Conservation (phyloP, 2,797 vertebrate genomes). For the Poeciliopsis paucimaculata region DNA sequence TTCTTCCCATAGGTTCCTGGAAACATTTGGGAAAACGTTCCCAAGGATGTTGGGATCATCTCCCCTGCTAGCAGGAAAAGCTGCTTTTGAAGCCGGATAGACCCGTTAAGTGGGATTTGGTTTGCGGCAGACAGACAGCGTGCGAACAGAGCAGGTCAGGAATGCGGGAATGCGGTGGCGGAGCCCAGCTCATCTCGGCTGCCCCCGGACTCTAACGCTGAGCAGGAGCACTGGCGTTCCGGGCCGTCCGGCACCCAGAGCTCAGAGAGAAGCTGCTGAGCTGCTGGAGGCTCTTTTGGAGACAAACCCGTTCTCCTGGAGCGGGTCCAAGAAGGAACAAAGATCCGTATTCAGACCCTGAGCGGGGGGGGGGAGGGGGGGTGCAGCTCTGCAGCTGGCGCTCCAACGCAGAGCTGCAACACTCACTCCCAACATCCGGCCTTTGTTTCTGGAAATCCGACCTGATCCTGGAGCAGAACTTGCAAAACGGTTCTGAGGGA, state of each 20-base stretch:
- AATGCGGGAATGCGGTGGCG: conserved; percentile 69
- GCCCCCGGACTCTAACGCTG: conserved; percentile 34
- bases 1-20: not conserved
- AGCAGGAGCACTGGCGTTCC: conserved; percentile 14
- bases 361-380: conserved; percentile 67
- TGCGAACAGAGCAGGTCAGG: conserved; percentile 57
- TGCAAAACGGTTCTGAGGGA: not conserved
- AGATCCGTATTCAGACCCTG: conserved; percentile 74
- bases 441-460: conserved; percentile 22
- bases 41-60: conserved; percentile 54
- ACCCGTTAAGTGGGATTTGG: conserved; percentile 55
- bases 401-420: conserved; percentile 30
- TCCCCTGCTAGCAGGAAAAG: conserved; percentile 1
- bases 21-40: conserved; percentile 8
- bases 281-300: conserved; percentile 71
- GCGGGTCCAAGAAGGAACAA: conserved; percentile 74
- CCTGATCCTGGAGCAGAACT: conserved; percentile 8
- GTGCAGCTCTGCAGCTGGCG: conserved; percentile 72
- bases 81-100: conserved; percentile 40
- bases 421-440: not conserved
- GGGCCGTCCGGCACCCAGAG: conserved; percentile 38
- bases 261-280: conserved; percentile 43
- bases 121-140: conserved; percentile 32
- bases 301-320: conserved; percentile 60
- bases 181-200: conserved; percentile 26